Evolutionary conservation across 1,140 invertebrate genomes (phyloP).

Genomic region (Zaprionus vittiger): DNA sequence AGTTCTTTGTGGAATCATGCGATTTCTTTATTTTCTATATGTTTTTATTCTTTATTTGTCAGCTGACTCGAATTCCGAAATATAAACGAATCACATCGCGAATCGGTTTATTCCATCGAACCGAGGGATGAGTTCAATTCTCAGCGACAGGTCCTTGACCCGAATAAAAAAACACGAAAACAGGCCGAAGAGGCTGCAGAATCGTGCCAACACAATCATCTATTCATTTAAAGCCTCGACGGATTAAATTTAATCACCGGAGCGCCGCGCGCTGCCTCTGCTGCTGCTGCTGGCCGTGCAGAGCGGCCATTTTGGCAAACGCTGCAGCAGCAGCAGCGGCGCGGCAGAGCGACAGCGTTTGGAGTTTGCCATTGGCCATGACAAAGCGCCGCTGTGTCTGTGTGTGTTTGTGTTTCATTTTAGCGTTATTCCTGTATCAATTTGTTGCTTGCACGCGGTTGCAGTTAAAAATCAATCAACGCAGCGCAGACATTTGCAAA

Average conservation of each 20-base stretch:
- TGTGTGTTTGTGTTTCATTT: slow-evolving; percentile 25
- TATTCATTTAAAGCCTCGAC: slow-evolving; percentile 36
- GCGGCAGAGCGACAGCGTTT: slow-evolving; percentile 19
- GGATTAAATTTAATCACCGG: slow-evolving; percentile 55
- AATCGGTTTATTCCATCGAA: slow-evolving; percentile 12
- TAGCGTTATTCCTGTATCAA: slow-evolving; percentile 26
- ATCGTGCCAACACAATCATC: slow-evolving; percentile 29
- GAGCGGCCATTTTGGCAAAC: slow-evolving; percentile 78
- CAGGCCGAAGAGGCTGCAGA: slow-evolving; percentile 11
- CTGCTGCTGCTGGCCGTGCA: slow-evolving; percentile 1
- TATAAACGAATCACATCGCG: neutral
- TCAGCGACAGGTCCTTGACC: slow-evolving; percentile 40
- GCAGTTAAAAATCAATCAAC: slow-evolving; percentile 75
- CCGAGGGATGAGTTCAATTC: neutral
- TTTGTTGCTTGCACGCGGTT: slow-evolving; percentile 34
- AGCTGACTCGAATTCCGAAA: neutral
- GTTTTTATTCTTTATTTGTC: neutral
- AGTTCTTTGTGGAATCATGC: neutral
- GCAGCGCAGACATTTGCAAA: slow-evolving; percentile 74
- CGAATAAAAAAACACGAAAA: slow-evolving; percentile 20
- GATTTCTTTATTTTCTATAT: neutral
- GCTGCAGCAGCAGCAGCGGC: slow-evolving; percentile 12
- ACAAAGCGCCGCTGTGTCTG: slow-evolving; percentile 20
- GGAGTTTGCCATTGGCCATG: slow-evolving; percentile 49
- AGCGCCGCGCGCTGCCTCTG: slow-evolving; percentile 18